Evolutionary conservation across 2,113 vertebrate species (phyloP).

Genomic region (Amia ocellicauda): DNA sequence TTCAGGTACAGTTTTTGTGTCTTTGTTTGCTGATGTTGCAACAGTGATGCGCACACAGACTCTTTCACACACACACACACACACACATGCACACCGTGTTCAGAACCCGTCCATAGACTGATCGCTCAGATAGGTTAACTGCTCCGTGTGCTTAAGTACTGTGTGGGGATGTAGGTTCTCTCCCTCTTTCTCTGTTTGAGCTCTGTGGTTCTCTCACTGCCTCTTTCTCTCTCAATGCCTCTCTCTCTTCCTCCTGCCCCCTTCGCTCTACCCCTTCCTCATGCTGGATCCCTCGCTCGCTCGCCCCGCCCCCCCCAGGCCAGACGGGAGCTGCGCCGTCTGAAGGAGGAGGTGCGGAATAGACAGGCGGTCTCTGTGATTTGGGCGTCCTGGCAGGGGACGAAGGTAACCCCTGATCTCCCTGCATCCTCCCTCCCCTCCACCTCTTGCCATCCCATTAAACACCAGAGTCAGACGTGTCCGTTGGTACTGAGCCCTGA

Average conservation of each 20-base stretch:
- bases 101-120: too few species aligned
- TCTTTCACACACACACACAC: too few species aligned
- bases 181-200: constrained; percentile 34
- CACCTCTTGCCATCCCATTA: constrained; percentile 11
- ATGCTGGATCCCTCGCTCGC: too few species aligned
- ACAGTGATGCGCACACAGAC: too few species aligned
- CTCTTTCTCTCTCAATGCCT: too few species aligned
- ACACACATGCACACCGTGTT: too few species aligned
- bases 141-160: too few species aligned
- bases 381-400: constrained; percentile 98
- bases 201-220: constrained; percentile 38
- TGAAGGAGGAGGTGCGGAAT: constrained; percentile 93
- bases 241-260: constrained; percentile 62
- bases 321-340: constrained; percentile 89
- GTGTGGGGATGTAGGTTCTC: constrained; percentile 21
- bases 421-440: constrained; percentile 34
- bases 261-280: constrained; percentile 38
- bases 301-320: constrained; percentile 64
- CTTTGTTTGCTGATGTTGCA: too few species aligned
- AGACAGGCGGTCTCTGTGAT: constrained; percentile 96
- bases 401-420: constrained; percentile 80
- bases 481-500: too few species aligned
- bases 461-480: too few species aligned
- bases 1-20: too few species aligned
- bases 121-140: too few species aligned